Conservation (phyloP, 2,888 invertebrate genomes). For the Scaptomyza parva region DNA sequence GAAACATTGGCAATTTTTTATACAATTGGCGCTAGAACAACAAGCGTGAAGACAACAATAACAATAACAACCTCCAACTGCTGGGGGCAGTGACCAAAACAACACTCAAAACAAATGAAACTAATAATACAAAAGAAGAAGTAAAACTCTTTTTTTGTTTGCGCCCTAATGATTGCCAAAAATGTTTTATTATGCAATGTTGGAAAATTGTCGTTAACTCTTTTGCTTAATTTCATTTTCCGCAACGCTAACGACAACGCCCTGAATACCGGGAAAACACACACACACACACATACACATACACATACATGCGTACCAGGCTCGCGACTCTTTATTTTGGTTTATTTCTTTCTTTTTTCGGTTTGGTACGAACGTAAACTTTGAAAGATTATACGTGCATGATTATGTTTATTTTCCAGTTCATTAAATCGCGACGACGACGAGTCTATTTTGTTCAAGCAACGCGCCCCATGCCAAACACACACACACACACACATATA, state of each 20-base stretch:
- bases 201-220: constrained; percentile 68
- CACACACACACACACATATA: no score
- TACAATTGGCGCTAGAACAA: constrained; percentile 69
- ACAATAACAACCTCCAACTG: constrained; percentile 1
- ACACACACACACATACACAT: background rate
- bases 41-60: constrained; percentile 40
- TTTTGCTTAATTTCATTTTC: constrained; percentile 69
- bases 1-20: constrained; percentile 76
- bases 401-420: constrained; percentile 76
- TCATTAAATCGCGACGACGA: constrained; percentile 70
- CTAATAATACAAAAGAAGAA: constrained; percentile 26
- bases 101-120: constrained; percentile 3
- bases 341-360: background rate
- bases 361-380: background rate
- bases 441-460: constrained; percentile 41
- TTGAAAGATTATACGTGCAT: constrained; percentile 49
- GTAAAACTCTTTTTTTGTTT: constrained; percentile 26
- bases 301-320: background rate
- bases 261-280: constrained; percentile 14
- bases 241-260: constrained; percentile 61
- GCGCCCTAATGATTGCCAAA: constrained; percentile 34
- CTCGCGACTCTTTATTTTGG: background rate
- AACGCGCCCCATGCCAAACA: constrained; percentile 37
- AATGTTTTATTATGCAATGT: constrained; percentile 53
- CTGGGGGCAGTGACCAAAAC: constrained; percentile 50